Evolutionary conservation across 2,113 vertebrate species (phyloP).

Genomic region (Archocentrus centrarchus): DNA sequence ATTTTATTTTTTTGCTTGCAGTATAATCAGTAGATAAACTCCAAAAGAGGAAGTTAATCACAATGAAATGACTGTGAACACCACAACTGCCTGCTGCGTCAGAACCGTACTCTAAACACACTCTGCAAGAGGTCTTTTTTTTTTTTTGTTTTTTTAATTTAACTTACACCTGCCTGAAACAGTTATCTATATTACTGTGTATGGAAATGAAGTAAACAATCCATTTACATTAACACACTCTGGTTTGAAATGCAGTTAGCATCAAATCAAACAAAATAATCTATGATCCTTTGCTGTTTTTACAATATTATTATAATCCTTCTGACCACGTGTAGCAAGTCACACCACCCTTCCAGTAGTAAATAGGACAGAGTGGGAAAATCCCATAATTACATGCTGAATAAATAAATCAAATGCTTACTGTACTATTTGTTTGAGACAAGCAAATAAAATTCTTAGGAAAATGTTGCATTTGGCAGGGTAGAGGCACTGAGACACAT

Average conservation of each 20-base stretch:
- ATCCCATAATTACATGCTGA: too few species aligned
- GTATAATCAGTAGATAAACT: not conserved
- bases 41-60: slow-evolving; percentile 43
- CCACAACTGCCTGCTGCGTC: slow-evolving; percentile 7
- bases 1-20: not conserved
- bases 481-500: not conserved
- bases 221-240: not conserved
- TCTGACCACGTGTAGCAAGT: not conserved
- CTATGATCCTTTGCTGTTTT: not conserved
- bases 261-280: not conserved
- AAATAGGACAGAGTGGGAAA: too few species aligned
- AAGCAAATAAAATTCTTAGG: too few species aligned
- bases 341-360: not conserved
- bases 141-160: not conserved
- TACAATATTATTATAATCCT: not conserved
- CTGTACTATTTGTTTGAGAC: too few species aligned
- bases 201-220: not conserved
- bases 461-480: not conserved
- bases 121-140: not conserved
- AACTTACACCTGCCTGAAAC: slow-evolving; percentile 15
- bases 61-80: slow-evolving; percentile 24
- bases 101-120: not conserved
- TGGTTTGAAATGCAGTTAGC: not conserved
- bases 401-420: too few species aligned
- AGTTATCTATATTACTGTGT: not conserved